Percentiles rank a stretch among this genome's conserved stretches.
Evolutionary conservation across 2,797 vertebrate species (phyloP).

Genomic region (Bradypodion pumilum): DNA sequence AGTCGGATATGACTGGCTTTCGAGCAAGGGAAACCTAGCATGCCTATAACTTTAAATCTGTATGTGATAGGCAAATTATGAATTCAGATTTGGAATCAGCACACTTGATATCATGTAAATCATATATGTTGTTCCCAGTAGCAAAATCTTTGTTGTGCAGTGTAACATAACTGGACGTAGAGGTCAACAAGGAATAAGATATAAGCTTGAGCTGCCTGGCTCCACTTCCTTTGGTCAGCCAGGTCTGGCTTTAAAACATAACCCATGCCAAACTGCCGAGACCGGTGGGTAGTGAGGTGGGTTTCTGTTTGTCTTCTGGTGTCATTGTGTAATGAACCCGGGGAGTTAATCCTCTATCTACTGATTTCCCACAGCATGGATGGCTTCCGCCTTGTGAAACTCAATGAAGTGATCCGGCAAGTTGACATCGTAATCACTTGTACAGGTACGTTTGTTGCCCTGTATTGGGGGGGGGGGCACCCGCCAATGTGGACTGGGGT

Average conservation of each 20-base stretch:
- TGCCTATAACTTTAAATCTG: too few species aligned
- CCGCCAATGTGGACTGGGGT: rapidly evolving
- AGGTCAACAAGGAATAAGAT: background rate
- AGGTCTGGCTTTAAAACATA: too few species aligned
- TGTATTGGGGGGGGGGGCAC: background rate
- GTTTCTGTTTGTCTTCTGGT: background rate
- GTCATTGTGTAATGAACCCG: too few species aligned
- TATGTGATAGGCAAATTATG: too few species aligned
- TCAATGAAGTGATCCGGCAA: slow-evolving; percentile 94
- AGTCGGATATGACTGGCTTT: too few species aligned
- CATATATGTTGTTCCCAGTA: too few species aligned
- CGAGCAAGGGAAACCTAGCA: too few species aligned
- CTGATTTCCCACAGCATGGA: slow-evolving; percentile 76
- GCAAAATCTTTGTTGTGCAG: too few species aligned
- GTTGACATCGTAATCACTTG: slow-evolving; percentile 99
- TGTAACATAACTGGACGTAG: background rate
- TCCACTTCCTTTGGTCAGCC: background rate
- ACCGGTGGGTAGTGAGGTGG: too few species aligned
- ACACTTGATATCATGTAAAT: too few species aligned
- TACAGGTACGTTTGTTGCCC: slow-evolving; percentile 80
- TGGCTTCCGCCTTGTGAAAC: slow-evolving; percentile 81
- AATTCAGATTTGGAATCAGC: too few species aligned
- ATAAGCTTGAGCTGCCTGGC: background rate
- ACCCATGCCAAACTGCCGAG: too few species aligned
- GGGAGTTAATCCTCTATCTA: rapidly evolving